Evolutionary conservation across 2,797 vertebrate genomes (phyloP).

Genomic region (Channallabes apus): DNA sequence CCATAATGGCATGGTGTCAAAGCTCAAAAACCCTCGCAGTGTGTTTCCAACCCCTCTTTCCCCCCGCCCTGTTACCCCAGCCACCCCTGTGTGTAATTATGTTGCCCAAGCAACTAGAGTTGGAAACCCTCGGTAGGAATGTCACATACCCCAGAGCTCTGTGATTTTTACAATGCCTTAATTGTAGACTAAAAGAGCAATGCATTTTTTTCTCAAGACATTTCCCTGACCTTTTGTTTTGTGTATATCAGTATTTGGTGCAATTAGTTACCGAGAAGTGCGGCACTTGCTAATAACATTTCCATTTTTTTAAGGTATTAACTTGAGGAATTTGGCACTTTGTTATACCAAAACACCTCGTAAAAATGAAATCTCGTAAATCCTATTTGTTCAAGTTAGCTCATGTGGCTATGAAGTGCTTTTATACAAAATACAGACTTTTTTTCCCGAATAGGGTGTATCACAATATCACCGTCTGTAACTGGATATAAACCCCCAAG

Average conservation of each 20-base stretch:
- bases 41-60: conserved; percentile 33
- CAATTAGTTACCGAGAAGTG: background rate
- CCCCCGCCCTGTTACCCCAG: conserved; percentile 55
- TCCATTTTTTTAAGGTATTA: background rate
- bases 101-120: conserved; percentile 70
- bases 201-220: conserved; percentile 29
- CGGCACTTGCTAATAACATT: background rate
- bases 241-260: background rate
- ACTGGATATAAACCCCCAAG: background rate
- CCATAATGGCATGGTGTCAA: conserved; percentile 76
- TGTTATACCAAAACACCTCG: conserved; percentile 54
- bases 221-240: conserved; percentile 16
- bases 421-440: conserved; percentile 61
- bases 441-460: background rate
- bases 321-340: background rate
- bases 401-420: conserved; percentile 49
- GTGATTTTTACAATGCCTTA: conserved; percentile 42
- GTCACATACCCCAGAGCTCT: conserved; percentile 38
- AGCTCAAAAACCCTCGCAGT: conserved; percentile 55
- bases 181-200: conserved; percentile 32
- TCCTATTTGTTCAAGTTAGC: conserved; percentile 64
- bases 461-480: background rate
- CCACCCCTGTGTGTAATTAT: conserved; percentile 78
- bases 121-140: conserved; percentile 59
- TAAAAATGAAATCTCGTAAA: conserved; percentile 66